Evolutionary conservation across 2,113 vertebrate genomes (phyloP).

Genomic region (Oplegnathus fasciatus): DNA sequence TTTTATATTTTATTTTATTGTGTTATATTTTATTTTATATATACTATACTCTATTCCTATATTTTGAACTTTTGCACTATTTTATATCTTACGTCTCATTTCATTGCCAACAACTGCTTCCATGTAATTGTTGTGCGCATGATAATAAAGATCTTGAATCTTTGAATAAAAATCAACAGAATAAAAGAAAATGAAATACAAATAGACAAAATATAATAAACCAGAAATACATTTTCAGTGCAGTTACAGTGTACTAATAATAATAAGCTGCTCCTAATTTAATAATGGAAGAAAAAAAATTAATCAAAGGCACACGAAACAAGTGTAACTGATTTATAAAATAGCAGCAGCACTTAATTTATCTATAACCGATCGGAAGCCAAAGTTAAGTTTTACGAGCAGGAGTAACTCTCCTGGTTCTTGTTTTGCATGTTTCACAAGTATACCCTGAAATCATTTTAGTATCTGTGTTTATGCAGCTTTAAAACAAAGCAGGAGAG

Average conservation of each 20-base stretch:
- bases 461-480: no score
- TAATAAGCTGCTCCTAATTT: not conserved
- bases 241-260: not conserved
- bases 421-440: not conserved
- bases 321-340: not conserved
- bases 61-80: no score
- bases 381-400: not conserved
- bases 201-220: not conserved
- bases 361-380: not conserved
- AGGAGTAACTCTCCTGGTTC: not conserved
- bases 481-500: not conserved
- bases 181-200: not conserved
- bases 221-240: not conserved
- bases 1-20: no score
- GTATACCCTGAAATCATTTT: not conserved
- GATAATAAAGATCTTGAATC: no score
- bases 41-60: no score
- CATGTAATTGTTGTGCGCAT: no score
- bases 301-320: no score
- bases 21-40: no score
- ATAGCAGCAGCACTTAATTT: not conserved
- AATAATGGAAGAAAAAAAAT: not conserved
- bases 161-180: not conserved
- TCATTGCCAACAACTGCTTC: no score
- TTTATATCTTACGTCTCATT: no score